Evolutionary conservation across 2,888 invertebrate species (phyloP).

Genomic region (Diachrysia chrysitis): DNA sequence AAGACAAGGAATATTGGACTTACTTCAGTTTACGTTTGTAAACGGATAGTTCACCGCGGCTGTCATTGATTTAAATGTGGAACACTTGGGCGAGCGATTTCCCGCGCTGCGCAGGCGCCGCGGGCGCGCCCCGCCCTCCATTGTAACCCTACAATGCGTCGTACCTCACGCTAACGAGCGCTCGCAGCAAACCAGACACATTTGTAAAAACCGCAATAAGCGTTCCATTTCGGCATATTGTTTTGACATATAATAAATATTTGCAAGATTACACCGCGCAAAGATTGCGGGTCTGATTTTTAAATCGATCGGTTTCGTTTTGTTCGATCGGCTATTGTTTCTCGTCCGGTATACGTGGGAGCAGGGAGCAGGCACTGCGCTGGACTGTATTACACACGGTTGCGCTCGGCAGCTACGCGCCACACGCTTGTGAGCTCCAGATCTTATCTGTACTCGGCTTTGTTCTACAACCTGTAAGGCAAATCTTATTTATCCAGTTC

Average conservation of each 20-base stretch:
- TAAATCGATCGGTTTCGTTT: constrained; percentile 78
- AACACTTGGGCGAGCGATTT: constrained; percentile 68
- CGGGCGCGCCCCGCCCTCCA: constrained; percentile 82
- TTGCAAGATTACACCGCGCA: constrained; percentile 83
- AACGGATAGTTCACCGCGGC: constrained; percentile 66
- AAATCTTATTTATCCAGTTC: constrained; percentile 45
- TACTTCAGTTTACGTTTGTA: constrained; percentile 19
- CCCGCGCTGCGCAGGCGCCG: constrained; percentile 76
- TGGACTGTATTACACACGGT: constrained; percentile 85
- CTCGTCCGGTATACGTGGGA: constrained; percentile 60
- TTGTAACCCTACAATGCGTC: constrained; percentile 86
- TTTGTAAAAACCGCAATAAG: constrained; percentile 89
- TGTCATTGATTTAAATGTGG: constrained; percentile 82
- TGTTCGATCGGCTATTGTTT: constrained; percentile 75
- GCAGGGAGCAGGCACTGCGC: constrained; percentile 57
- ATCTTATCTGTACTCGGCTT: constrained; percentile 51
- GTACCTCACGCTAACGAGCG: constrained; percentile 88
- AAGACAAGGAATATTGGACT: background rate
- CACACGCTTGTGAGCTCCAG: constrained; percentile 66
- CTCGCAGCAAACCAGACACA: constrained; percentile 86
- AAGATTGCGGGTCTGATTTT: constrained; percentile 83
- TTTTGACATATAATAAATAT: constrained; percentile 90
- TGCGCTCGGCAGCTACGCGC: constrained; percentile 77
- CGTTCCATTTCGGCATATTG: constrained; percentile 89
- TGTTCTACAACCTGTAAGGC: constrained; percentile 47